A percentile compares a stretch with the other conserved stretches of the same genome.
Evolutionary conservation across 2,888 invertebrate genomes (phyloP).

Genomic region (Heliconius cydno): DNA sequence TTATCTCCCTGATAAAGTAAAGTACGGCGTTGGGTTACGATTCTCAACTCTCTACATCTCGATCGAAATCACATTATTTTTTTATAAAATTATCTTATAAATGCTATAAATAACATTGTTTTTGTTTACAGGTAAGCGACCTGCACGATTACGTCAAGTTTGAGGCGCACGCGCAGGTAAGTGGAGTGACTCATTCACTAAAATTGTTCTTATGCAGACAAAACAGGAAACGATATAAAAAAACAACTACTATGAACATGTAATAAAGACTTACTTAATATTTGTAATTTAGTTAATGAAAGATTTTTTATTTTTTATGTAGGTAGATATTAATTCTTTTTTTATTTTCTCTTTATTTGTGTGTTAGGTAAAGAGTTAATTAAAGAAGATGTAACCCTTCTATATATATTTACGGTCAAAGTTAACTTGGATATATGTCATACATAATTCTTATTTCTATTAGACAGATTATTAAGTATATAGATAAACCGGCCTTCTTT

Average conservation of each 20-base stretch:
- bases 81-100: not conserved
- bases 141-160: slow-evolving; percentile 11
- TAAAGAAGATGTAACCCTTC: too few relatives aligned
- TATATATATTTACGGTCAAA: too few relatives aligned
- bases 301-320: too few relatives aligned
- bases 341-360: too few relatives aligned
- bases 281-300: too few relatives aligned
- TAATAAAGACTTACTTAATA: not conserved
- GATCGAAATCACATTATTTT: not conserved
- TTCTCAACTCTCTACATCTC: not conserved
- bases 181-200: slow-evolving; percentile 17
- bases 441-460: too few relatives aligned
- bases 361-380: too few relatives aligned
- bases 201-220: not conserved
- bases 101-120: not conserved
- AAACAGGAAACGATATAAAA: slow-evolving; percentile 3
- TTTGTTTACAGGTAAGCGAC: slow-evolving; percentile 34
- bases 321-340: too few relatives aligned
- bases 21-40: not conserved
- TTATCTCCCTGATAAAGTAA: not conserved
- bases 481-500: too few relatives aligned
- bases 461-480: too few relatives aligned
- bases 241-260: not conserved
- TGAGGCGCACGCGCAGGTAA: slow-evolving; percentile 14
- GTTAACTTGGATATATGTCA: too few relatives aligned